These are phyloP conservation scores for Schizaphis graminum DNA, from an alignment of 2,888 invertebrate species.

Conservation along the genomic window DNA sequence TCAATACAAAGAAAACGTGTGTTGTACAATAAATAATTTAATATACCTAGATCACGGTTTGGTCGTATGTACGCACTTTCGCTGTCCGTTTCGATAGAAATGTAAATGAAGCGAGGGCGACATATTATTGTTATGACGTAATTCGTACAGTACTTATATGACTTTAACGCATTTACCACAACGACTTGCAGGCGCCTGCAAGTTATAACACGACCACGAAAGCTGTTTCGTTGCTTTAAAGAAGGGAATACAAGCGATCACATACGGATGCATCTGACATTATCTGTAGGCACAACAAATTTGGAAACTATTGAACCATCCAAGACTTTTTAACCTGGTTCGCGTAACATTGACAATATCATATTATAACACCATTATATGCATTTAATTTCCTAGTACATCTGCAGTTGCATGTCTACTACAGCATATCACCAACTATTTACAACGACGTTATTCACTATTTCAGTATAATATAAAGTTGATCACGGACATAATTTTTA, in stretches of 20 bases:
- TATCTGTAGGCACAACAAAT: neutral
- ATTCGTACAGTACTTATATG: neutral
- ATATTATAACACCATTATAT: neutral
- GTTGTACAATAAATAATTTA: neutral
- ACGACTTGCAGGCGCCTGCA: neutral
- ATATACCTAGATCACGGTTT: neutral
- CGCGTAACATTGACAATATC: neutral
- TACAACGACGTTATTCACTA: neutral
- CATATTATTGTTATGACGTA: neutral
- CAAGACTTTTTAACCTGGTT: neutral
- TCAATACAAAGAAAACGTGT: neutral
- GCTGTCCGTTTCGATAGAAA: neutral
- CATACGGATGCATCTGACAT: neutral
- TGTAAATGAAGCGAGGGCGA: neutral
- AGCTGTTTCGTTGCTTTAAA: neutral
- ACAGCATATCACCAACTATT: neutral
- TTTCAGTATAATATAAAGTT: neutral
- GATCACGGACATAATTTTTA: neutral
- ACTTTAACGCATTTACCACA: neutral
- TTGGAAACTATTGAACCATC: neutral
- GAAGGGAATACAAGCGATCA: neutral
- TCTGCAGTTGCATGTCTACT: neutral
- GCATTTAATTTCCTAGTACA: neutral
- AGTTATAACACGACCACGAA: neutral
- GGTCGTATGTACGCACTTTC: neutral